Evolutionary conservation across 2,113 vertebrate species (phyloP).

Genomic region (Percopsis transmontana): DNA sequence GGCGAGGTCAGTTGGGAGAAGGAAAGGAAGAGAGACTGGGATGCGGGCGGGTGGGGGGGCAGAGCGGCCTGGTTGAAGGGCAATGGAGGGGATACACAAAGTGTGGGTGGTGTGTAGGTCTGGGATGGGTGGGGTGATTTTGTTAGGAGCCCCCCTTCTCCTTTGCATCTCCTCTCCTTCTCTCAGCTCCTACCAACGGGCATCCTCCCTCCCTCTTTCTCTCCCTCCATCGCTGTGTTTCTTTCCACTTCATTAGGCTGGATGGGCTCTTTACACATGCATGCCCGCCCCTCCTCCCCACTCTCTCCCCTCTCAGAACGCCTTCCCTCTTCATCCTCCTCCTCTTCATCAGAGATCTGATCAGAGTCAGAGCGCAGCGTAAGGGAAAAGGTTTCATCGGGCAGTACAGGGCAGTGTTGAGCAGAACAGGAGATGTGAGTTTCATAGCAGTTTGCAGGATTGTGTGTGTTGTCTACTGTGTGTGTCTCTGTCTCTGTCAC

Average conservation of each 20-base stretch:
- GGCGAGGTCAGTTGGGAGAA: neutral
- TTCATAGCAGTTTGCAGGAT: neutral
- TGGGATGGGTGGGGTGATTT: neutral
- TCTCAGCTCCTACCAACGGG: neutral
- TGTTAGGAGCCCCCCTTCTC: neutral
- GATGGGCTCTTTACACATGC: neutral
- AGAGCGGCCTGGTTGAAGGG: too few species aligned
- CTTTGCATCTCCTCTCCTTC: neutral
- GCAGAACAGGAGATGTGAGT: conserved; percentile 14
- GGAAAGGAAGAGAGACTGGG: neutral
- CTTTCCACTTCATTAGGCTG: neutral
- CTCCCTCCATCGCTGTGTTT: conserved; percentile 23
- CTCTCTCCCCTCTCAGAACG: neutral
- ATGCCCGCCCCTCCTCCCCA: neutral
- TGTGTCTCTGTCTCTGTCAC: neutral
- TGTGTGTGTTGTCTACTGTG: neutral
- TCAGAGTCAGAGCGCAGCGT: conserved; percentile 10
- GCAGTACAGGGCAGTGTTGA: conserved; percentile 16
- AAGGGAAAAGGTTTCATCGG: neutral
- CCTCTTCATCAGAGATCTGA: conserved; percentile 24
- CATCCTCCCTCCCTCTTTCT: conserved; percentile 14
- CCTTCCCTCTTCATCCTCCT: conserved; percentile 1
- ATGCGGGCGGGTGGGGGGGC: too few species aligned
- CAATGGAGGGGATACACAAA: conserved; percentile 8
- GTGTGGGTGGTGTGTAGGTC: too few species aligned